Conservation (phyloP, 1,140 invertebrate genomes). For the Diprion similis region DNA sequence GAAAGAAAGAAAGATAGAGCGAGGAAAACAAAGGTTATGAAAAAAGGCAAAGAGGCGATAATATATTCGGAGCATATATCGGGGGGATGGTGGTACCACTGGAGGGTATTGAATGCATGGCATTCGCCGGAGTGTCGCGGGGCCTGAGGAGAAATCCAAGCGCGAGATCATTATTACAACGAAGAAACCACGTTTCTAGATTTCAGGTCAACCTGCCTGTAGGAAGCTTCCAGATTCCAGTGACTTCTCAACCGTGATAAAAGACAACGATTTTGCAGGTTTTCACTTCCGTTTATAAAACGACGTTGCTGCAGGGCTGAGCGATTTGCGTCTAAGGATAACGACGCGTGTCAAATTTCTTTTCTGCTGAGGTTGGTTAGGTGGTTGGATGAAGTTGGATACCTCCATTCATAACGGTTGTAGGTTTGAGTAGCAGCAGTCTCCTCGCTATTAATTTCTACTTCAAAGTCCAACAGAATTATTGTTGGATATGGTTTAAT, state of each 20-base stretch:
- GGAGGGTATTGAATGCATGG: constrained; percentile 1
- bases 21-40: not conserved
- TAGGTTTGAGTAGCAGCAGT: no score
- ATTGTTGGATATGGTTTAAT: no score
- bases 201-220: not conserved
- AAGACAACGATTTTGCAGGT: not conserved
- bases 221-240: not conserved
- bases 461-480: no score
- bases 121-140: not conserved
- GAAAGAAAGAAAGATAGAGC: not conserved
- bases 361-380: no score
- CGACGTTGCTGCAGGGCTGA: no score
- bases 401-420: no score
- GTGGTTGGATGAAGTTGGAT: no score
- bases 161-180: not conserved
- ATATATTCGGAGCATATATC: not conserved
- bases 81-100: not conserved
- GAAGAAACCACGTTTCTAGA: not conserved
- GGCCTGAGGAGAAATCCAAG: not conserved
- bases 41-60: not conserved
- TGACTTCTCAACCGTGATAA: not conserved
- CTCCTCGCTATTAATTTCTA: no score
- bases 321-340: no score
- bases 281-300: no score
- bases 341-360: no score